These are phyloP conservation scores for Anser brachyrhynchus DNA, from an alignment of 2,113 vertebrate species.

Conservation along the genomic window DNA sequence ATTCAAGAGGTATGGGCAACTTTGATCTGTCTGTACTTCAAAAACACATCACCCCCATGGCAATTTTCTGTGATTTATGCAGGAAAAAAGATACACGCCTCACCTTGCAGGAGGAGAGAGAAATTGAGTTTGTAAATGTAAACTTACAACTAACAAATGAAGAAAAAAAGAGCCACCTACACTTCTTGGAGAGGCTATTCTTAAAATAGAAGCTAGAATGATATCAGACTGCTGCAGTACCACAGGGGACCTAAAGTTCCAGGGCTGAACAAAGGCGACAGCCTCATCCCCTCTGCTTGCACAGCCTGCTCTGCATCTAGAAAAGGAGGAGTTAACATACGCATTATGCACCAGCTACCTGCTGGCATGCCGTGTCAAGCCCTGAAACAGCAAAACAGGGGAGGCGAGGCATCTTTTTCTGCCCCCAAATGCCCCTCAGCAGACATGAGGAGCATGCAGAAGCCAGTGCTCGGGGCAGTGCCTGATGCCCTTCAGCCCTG, in stretches of 20 bases:
- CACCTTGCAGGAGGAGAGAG: slow-evolving; percentile 4
- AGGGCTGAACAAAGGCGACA: not conserved
- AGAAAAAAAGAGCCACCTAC: not conserved
- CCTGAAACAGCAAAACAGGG: not conserved
- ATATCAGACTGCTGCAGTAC: slow-evolving; percentile 40
- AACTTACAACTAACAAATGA: slow-evolving; percentile 12
- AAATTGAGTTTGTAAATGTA: slow-evolving; percentile 25
- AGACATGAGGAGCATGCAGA: not conserved
- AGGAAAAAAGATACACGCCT: not conserved
- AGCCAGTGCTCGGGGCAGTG: too few species aligned
- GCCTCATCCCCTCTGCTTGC: not conserved
- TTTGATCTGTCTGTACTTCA: not conserved
- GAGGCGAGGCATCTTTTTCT: not conserved
- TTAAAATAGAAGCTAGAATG: slow-evolving; percentile 53
- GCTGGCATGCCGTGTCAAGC: not conserved
- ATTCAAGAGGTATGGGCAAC: not conserved
- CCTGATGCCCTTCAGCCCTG: not conserved
- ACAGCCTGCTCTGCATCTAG: not conserved
- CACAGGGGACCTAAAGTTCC: slow-evolving; percentile 32
- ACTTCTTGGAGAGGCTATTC: slow-evolving; percentile 27
- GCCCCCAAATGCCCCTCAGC: not conserved
- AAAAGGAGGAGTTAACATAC: not conserved
- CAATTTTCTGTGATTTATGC: not conserved
- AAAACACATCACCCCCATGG: not conserved
- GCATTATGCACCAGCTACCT: accelerated